Conservation (phyloP, 2,888 invertebrate genomes). For the Fragum whitleyi region DNA sequence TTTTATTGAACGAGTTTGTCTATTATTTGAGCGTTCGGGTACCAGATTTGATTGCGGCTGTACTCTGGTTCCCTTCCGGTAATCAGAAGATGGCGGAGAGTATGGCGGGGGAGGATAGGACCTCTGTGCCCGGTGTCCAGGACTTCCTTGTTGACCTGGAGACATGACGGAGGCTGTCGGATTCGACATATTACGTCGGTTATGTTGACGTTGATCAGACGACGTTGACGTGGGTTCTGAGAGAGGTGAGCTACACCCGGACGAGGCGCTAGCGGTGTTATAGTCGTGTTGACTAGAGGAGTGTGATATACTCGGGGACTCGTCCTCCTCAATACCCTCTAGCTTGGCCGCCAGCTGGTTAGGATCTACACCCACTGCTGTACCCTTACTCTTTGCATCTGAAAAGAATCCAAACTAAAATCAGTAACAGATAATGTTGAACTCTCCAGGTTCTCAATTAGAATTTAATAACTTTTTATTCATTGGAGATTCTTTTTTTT, state of each 20-base stretch:
- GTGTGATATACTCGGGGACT: conserved; percentile 80
- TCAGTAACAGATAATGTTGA: no score
- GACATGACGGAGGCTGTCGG: conserved; percentile 14
- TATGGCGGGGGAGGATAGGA: conserved; percentile 10
- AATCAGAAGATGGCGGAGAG: conserved; percentile 11
- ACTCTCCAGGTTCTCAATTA: no score
- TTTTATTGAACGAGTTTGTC: background rate
- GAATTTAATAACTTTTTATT: no score
- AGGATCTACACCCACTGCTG: conserved; percentile 80
- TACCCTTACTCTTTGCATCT: conserved; percentile 18
- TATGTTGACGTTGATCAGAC: conserved; percentile 68
- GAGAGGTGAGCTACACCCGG: conserved; percentile 81
- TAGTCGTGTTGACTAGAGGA: conserved; percentile 82
- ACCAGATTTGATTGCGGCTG: background rate
- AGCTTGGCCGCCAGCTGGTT: conserved; percentile 81
- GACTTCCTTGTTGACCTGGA: conserved; percentile 29
- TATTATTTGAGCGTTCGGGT: conserved; percentile 13
- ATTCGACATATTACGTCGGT: conserved; percentile 24
- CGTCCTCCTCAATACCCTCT: conserved; percentile 80
- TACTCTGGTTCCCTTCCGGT: background rate
- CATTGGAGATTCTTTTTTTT: no score
- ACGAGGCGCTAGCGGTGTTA: conserved; percentile 81
- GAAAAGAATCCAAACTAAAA: no score
- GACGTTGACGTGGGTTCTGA: conserved; percentile 81
- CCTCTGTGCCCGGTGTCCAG: background rate